Evolutionary conservation across 2,888 invertebrate genomes (phyloP).

Genomic region (Chrysopilus asiliformis): DNA sequence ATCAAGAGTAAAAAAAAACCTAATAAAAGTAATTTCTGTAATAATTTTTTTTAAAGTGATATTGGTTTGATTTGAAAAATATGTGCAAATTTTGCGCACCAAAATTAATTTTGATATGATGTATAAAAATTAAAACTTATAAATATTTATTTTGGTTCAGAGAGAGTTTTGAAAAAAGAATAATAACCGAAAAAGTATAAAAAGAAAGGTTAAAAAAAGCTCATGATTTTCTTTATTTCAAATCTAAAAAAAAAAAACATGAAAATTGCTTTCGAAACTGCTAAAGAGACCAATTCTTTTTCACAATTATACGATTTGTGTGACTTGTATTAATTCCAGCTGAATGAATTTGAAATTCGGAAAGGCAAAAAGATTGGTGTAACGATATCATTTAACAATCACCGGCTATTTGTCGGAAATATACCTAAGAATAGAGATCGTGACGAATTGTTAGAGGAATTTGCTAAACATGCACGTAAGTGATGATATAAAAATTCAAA

Average conservation of each 20-base stretch:
- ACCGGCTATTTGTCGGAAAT: conserved; percentile 99
- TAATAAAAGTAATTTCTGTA: too few relatives aligned
- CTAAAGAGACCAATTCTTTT: conserved; percentile 9
- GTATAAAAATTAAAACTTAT: too few relatives aligned
- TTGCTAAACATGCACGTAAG: conserved; percentile 99
- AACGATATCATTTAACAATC: conserved; percentile 99
- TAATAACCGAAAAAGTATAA: background rate
- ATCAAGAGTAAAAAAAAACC: too few relatives aligned
- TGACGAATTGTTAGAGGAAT: conserved; percentile 98
- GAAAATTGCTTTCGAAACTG: conserved; percentile 3
- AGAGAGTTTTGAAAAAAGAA: background rate
- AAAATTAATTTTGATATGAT: conserved; percentile 7
- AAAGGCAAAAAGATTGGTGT: conserved; percentile 99
- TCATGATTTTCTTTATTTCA: background rate
- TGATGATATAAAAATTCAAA: conserved; percentile 31
- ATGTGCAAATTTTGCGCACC: conserved; percentile 10
- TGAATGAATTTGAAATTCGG: conserved; percentile 99
- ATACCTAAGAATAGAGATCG: conserved; percentile 99
- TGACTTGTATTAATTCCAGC: conserved; percentile 77
- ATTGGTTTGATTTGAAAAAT: too few relatives aligned
- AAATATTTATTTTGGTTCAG: conserved; percentile 7
- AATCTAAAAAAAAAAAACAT: background rate
- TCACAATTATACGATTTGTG: conserved; percentile 23
- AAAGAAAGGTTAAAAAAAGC: background rate
- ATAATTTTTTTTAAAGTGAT: too few relatives aligned